Percentiles rank a stretch among this genome's conserved stretches.
Conservation (phyloP, 2,888 invertebrate genomes). For the Orchestes rusci region DNA sequence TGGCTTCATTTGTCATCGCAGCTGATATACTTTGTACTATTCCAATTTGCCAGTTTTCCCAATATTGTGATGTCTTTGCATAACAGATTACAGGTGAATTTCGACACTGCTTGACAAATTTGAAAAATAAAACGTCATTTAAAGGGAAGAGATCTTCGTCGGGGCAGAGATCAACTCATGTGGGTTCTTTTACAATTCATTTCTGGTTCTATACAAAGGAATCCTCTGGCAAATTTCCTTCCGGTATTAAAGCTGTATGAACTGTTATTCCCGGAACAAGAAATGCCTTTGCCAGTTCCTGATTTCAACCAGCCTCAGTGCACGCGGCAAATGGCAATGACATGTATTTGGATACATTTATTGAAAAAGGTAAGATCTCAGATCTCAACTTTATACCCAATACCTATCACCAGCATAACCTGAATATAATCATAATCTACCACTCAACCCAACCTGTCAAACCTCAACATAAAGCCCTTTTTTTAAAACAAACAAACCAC, state of each 20-base stretch:
- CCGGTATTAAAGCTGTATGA: conserved; percentile 89
- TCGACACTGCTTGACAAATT: background rate
- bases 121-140: conserved; percentile 9
- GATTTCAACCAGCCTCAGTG: conserved; percentile 81
- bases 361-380: conserved; percentile 70
- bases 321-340: conserved; percentile 87
- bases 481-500: no score
- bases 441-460: no score
- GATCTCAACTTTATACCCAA: no score
- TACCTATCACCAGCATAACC: no score
- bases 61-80: conserved; percentile 86
- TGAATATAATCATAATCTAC: no score
- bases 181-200: conserved; percentile 97
- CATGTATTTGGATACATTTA: conserved; percentile 95
- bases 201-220: conserved; percentile 92
- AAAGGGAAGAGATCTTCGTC: conserved; percentile 60
- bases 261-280: conserved; percentile 86
- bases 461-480: no score
- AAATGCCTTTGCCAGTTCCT: conserved; percentile 81
- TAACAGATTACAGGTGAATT: conserved; percentile 42
- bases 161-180: conserved; percentile 97
- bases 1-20: conserved; percentile 94
- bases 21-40: conserved; percentile 89
- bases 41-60: conserved; percentile 89
- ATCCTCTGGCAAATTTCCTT: conserved; percentile 81